A percentile compares a stretch with the other conserved stretches of the same genome.
Evolutionary conservation across 2,888 invertebrate species (phyloP).

Genomic region (Drosophila sordidapex): DNA sequence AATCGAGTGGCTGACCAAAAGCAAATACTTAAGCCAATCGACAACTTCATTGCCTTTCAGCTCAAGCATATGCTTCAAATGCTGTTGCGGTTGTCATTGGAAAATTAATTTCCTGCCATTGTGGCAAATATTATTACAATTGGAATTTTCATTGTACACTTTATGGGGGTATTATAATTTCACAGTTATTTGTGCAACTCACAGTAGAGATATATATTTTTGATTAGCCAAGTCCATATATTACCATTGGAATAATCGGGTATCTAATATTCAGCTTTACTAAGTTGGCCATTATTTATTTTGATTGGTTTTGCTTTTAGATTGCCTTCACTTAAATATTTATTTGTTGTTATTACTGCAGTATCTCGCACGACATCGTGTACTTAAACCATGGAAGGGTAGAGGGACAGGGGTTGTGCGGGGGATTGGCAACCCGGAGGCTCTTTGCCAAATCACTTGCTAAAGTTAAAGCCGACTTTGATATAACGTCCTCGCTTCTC

Average conservation of each 20-base stretch:
- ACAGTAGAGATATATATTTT: background rate
- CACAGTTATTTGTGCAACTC: background rate
- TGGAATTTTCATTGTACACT: conserved; percentile 20
- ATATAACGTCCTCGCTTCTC: conserved; percentile 27
- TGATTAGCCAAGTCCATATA: background rate
- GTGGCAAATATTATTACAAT: conserved; percentile 55
- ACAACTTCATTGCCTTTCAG: background rate
- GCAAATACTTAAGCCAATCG: conserved; percentile 10
- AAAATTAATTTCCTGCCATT: conserved; percentile 61
- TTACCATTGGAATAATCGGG: background rate
- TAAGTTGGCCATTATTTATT: background rate
- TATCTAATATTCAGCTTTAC: background rate
- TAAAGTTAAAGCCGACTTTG: conserved; percentile 19
- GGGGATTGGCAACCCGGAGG: background rate
- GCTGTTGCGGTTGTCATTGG: conserved; percentile 21
- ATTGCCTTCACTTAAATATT: conserved; percentile 45
- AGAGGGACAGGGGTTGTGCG: background rate
- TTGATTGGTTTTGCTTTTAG: conserved; percentile 12
- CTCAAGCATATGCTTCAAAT: conserved; percentile 7
- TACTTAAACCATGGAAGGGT: conserved; percentile 55
- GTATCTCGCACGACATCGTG: conserved; percentile 65
- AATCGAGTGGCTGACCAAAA: conserved; percentile 11
- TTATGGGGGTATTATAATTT: background rate
- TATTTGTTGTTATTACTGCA: conserved; percentile 35
- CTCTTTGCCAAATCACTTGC: conserved; percentile 10